Base-by-base conservation (phyloP, 2,797 vertebrate genomes). In the Etheostoma nigrum region DNA sequence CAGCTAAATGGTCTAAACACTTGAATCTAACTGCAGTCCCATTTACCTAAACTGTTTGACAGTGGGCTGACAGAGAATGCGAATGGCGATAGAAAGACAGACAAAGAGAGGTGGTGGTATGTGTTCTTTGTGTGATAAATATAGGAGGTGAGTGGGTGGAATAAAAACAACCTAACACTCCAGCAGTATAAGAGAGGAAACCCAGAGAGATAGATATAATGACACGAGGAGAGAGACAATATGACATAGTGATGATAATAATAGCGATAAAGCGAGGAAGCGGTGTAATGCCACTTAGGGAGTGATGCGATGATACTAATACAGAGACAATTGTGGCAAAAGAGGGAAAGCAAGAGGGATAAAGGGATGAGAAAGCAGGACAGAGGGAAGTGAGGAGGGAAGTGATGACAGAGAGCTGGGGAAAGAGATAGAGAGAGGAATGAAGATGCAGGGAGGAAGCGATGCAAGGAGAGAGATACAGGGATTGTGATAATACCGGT, bases 111-210 rank as follows among this genome's bases (percentile, higher is more conserved):
- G 84, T 89, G 91, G 85, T 85, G 75, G 79, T 93, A 90, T 93
- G 91, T 91, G 88, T 91, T 93, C 89, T 82, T 81, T 81, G 86
- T 86, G 89, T 86, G 90, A 91, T 93, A 92, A 93, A 92, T 93
- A 94, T 92, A 94, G 91, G 81, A 87, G 83, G 82, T 84, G 91
- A 92, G 92, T 92, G 93, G 91, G 92, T 86, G 93, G 89, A 90
- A 91, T 90, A 87, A 90, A 92, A 92, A 92, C 89, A 91, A 88
- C 70, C 80, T 40, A 79, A 88, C 86, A 77, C 73, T 92, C 78
- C 13, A 67, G 86, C 87, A 79, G 84, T 79, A 91, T 87, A 87
- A 91, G 84, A 91, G 87, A 84, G 81, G 86, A 89, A 89, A 89
- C 85, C 78, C 82, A 67, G 83, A 82, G 72, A 83, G 85, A 89